Evolutionary conservation across 1,140 invertebrate genomes (phyloP).

Genomic region (Philaenus spumarius): DNA sequence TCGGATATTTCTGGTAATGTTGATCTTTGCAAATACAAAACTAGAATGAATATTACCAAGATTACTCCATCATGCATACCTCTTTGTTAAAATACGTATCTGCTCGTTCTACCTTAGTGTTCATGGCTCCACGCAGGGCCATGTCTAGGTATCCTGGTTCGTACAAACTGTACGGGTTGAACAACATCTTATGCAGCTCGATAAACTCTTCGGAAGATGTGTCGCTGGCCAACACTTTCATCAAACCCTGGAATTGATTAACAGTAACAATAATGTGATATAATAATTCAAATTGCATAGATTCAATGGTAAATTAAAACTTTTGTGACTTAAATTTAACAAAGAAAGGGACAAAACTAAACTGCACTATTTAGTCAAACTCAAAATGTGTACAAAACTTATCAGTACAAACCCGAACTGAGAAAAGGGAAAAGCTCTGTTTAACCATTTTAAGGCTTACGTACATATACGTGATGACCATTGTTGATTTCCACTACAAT

Average conservation of each 20-base stretch:
- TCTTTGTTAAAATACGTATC: constrained; percentile 61
- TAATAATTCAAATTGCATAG: background rate
- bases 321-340: too few relatives aligned
- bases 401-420: background rate
- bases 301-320: background rate
- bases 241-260: constrained; percentile 44
- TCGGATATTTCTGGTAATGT: too few relatives aligned
- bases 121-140: constrained; percentile 53
- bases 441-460: background rate
- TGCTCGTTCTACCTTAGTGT: constrained; percentile 57
- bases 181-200: constrained; percentile 70
- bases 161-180: constrained; percentile 77
- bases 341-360: too few relatives aligned
- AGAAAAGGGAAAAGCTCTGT: background rate
- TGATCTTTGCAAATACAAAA: too few relatives aligned
- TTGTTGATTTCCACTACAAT: too few relatives aligned
- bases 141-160: constrained; percentile 48
- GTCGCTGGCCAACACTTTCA: constrained; percentile 53
- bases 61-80: constrained; percentile 41
- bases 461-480: too few relatives aligned
- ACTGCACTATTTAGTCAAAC: too few relatives aligned
- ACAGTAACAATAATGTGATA: background rate
- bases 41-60: too few relatives aligned
- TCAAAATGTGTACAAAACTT: background rate
- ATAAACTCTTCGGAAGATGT: constrained; percentile 55